Evolutionary conservation across 2,797 vertebrate species (phyloP), one percentile per base, ranked within the genome.

Genomic region (Melanotaenia parkinsoni): DNA sequence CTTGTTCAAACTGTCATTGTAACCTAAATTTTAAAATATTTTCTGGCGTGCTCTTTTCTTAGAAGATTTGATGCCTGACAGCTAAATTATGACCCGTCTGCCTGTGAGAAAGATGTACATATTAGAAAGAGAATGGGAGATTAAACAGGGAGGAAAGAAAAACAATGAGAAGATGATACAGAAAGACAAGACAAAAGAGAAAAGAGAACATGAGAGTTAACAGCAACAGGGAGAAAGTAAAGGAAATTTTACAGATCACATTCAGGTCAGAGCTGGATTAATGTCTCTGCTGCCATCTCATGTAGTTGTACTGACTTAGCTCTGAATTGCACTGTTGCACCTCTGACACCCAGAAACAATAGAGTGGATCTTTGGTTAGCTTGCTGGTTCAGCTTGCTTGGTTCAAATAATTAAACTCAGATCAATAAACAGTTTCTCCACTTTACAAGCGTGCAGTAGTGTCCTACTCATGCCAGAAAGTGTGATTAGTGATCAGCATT

Each of bases 11-110:
- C 26, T 33, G 37, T 3, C 12, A 20, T 24, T 56, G 5, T 56
- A n/a, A 18, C 32, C 14, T 18, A 5, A 40, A 2, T 30, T 50
- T 38, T 51, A 51, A n/a, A 3, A 74, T 45, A 60, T 24, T 20
- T 32, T 45, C 45, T 26, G 26, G 12, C 20, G 14, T 35, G 37
- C 26, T 68, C 14, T 32, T 68, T 40, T 79, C 63, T 63, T 8
- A 16, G 28, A 57, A 28, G 58, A 58, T 79, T 72, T 32, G 5
- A 20, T 73, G 63, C 66, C 51, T 63, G 58, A 53, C 63, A 28
- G 47, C 61, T 35, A 7, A 60, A 54, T 70, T 43, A 37, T 4
- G 3, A 68, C 68, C 73, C 58, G 5, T 37, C 56, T 40, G 59
- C 22, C 58, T 53, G 9, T 54, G 40, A 70, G 62, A 18, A 63